These are phyloP conservation scores for Dicrostonyx torquatus DNA, from an alignment of 2,797 vertebrate species.

Conservation along the genomic window DNA sequence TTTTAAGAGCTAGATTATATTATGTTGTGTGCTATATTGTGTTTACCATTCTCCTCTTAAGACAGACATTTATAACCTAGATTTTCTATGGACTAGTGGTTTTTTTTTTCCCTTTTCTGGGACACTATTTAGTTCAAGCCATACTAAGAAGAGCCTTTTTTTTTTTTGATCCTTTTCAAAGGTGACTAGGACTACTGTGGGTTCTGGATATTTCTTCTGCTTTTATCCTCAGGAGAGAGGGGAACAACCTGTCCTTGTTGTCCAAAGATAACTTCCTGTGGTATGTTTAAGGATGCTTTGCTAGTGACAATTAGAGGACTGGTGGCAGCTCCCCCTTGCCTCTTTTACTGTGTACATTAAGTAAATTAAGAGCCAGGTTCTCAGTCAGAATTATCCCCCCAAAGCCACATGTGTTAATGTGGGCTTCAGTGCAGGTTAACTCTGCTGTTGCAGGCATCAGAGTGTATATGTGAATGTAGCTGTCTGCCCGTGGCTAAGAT, in stretches of 20 bases:
- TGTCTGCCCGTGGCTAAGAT: constrained; percentile 36
- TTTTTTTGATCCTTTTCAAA: constrained; percentile 47
- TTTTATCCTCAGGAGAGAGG: constrained; percentile 65
- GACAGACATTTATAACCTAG: constrained; percentile 64
- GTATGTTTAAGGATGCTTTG: constrained; percentile 63
- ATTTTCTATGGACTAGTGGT: constrained; percentile 50
- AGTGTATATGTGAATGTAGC: constrained; percentile 34
- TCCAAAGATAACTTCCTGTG: constrained; percentile 57
- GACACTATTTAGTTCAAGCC: constrained; percentile 62
- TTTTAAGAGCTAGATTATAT: constrained; percentile 42
- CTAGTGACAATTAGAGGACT: constrained; percentile 65
- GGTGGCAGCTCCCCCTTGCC: neutral
- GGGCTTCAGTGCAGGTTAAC: constrained; percentile 42
- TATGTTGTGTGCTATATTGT: constrained; percentile 57
- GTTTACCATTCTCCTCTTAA: constrained; percentile 52
- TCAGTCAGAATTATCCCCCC: constrained; percentile 17
- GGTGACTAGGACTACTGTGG: constrained; percentile 44
- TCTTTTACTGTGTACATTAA: constrained; percentile 55
- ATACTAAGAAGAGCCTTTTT: constrained; percentile 36
- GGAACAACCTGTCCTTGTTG: constrained; percentile 63
- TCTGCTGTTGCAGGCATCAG: constrained; percentile 40
- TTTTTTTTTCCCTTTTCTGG: constrained; percentile 41
- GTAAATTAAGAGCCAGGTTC: constrained; percentile 44
- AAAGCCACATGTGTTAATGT: constrained; percentile 44
- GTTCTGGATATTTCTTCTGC: constrained; percentile 58